A percentile compares a stretch with the other conserved stretches of the same genome.
Evolutionary conservation across 2,888 invertebrate species (phyloP).

Genomic region (Bembecia ichneumoniformis): DNA sequence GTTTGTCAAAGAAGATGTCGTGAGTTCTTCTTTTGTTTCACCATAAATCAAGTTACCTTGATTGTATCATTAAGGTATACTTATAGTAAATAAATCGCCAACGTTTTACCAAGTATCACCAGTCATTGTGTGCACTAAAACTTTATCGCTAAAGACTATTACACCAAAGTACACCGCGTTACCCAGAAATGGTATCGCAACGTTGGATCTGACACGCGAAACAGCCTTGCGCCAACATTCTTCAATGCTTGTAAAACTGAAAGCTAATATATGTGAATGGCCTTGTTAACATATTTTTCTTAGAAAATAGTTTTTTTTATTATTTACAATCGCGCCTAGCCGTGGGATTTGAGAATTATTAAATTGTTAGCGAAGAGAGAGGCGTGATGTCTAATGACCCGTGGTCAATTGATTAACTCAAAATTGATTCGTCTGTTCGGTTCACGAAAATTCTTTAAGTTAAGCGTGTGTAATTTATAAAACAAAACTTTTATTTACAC

Average conservation of each 20-base stretch:
- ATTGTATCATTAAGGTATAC: no score
- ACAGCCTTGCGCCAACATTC: background rate
- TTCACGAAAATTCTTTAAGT: background rate
- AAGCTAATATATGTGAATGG: background rate
- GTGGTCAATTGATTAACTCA: background rate
- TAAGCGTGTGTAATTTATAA: no score
- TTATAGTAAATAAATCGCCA: background rate
- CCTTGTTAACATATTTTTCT: conserved; percentile 2
- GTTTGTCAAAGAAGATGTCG: no score
- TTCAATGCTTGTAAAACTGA: background rate
- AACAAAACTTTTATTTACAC: no score
- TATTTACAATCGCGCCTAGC: background rate
- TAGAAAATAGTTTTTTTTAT: background rate
- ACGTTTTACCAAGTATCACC: background rate
- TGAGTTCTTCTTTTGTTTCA: no score
- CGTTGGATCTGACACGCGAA: background rate
- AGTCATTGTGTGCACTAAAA: background rate
- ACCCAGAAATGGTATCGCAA: background rate
- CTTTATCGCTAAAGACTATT: background rate
- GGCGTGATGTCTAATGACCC: background rate
- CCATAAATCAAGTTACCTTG: no score
- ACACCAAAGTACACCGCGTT: background rate
- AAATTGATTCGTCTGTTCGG: background rate
- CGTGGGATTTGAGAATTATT: background rate
- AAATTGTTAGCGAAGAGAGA: background rate